A percentile compares a stretch with the other conserved stretches of the same genome.
phyloP scores from a whole-genome alignment of 2,113 vertebrate genomes.

The Brachyistius frenatus region DNA sequence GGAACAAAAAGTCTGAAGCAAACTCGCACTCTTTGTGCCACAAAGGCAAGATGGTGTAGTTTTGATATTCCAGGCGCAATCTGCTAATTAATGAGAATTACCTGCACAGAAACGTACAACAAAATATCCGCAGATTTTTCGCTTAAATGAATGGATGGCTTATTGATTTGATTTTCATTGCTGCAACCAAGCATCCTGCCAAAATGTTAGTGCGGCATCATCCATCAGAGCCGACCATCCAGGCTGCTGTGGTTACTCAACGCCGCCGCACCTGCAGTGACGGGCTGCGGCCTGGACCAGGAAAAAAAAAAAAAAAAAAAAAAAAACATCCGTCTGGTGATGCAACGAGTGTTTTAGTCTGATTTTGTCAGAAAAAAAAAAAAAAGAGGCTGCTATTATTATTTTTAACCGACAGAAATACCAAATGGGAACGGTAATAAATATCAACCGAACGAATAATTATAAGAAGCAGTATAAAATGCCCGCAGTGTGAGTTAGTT shows the following conservation, averaged over 20 bases:
- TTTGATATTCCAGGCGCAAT: not conserved
- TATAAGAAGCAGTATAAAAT: not conserved
- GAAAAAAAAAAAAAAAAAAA: conserved; percentile 8
- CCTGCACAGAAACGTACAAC: not conserved
- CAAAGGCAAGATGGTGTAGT: not conserved
- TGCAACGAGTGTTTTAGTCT: conserved; percentile 50
- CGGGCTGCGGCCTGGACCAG: conserved; percentile 64
- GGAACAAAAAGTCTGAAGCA: not conserved
- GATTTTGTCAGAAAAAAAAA: not conserved
- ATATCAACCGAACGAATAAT: not conserved
- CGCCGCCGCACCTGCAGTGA: conserved; percentile 73
- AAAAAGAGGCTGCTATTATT: not conserved
- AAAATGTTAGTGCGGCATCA: conserved; percentile 3
- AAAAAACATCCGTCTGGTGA: conserved; percentile 19
- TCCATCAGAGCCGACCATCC: conserved; percentile 16
- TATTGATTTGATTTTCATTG: not conserved
- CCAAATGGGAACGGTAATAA: not conserved
- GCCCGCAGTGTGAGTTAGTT: not conserved
- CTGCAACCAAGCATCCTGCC: conserved; percentile 12
- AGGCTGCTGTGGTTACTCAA: conserved; percentile 41
- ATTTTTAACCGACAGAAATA: not conserved
- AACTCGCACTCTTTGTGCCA: not conserved
- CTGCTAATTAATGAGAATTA: not conserved
- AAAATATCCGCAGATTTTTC: no score
- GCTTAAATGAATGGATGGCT: not conserved